A percentile compares a stretch with the other conserved stretches of the same genome.
Conservation (phyloP, 2,797 vertebrate species). For the Decapterus maruadsi region DNA sequence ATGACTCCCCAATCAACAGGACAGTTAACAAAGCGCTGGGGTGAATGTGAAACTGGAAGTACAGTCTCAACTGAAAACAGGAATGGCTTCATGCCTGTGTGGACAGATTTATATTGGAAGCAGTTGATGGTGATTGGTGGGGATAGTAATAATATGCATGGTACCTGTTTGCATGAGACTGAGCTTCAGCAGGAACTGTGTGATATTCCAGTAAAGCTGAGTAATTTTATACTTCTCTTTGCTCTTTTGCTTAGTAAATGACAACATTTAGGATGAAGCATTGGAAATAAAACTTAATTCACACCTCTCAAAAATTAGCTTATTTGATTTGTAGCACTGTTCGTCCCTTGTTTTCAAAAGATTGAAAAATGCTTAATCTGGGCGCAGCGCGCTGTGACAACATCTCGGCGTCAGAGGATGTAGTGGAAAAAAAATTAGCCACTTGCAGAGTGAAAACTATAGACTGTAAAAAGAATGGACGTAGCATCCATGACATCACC, state of each 20-base stretch:
- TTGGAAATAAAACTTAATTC: not conserved
- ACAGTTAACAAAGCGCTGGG: constrained; percentile 12
- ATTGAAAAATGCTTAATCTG: no score
- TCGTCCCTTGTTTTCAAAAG: not conserved
- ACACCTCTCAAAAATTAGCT: no score
- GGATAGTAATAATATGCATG: not conserved
- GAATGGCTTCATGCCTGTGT: constrained; percentile 23
- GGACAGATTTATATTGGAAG: constrained; percentile 16
- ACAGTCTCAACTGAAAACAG: constrained; percentile 27
- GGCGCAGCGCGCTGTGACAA: no score
- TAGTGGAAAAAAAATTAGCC: no score
- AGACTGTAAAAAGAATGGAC: no score
- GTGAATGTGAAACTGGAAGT: not conserved
- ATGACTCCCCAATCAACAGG: constrained; percentile 11
- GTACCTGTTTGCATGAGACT: not conserved
- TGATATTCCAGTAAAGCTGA: not conserved
- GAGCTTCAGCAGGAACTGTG: not conserved
- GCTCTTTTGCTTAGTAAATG: not conserved
- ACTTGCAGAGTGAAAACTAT: no score
- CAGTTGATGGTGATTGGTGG: not conserved
- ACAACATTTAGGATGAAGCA: not conserved
- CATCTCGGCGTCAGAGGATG: no score
- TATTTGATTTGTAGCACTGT: not conserved
- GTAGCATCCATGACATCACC: no score
- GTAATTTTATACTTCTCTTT: not conserved